Conservation (phyloP, 2,888 invertebrate genomes). For the Graphium colonna region DNA sequence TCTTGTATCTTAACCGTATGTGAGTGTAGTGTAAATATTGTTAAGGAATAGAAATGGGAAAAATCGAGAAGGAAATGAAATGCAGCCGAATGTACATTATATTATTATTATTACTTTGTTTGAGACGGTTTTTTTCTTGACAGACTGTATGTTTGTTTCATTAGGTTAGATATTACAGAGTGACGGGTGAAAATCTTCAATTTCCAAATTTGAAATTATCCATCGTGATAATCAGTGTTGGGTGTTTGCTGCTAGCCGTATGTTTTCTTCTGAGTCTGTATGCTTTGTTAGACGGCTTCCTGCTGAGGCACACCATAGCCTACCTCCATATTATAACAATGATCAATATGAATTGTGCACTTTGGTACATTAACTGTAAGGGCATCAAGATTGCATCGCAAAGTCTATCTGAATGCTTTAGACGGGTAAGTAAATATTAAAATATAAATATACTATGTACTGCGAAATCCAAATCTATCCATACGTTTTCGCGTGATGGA, state of each 20-base stretch:
- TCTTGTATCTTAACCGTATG: too few species aligned
- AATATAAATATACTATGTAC: too few species aligned
- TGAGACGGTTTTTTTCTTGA: too few species aligned
- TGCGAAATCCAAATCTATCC: too few species aligned
- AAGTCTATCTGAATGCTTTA: constrained; percentile 75
- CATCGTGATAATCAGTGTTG: constrained; percentile 82
- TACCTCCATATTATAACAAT: constrained; percentile 85
- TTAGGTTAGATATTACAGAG: constrained; percentile 77
- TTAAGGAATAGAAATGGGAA: too few species aligned
- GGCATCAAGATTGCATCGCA: constrained; percentile 83
- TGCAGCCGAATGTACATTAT: too few species aligned
- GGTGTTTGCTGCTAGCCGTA: constrained; percentile 81
- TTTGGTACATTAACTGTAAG: constrained; percentile 85
- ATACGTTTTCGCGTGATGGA: too few species aligned
- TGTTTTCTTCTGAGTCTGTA: constrained; percentile 81
- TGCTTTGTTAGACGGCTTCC: constrained; percentile 82
- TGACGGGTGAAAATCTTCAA: constrained; percentile 80
- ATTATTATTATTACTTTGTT: too few species aligned
- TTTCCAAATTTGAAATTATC: constrained; percentile 81
- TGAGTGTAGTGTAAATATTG: too few species aligned
- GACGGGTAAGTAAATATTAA: constrained; percentile 51
- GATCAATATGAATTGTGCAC: constrained; percentile 86
- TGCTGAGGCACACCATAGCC: constrained; percentile 81
- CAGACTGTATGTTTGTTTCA: not conserved
- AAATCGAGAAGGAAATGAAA: too few species aligned